These are phyloP conservation scores for Coluber constrictor DNA, from an alignment of 2,797 vertebrate species.

Conservation along the genomic window DNA sequence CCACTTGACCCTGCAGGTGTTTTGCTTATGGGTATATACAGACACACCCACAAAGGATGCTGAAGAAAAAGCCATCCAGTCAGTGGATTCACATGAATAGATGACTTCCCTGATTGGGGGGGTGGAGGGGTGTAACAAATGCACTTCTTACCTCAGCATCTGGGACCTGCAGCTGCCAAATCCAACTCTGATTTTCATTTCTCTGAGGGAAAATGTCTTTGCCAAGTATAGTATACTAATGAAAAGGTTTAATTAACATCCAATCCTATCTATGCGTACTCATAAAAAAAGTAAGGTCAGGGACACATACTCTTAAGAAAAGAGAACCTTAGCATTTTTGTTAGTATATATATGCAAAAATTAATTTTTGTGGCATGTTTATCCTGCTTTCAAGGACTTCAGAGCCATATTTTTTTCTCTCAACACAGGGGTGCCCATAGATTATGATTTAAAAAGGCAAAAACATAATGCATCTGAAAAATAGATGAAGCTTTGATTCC, in stretches of 20 bases:
- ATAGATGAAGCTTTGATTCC: background rate
- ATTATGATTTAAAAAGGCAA: background rate
- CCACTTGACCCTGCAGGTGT: slow-evolving; percentile 27
- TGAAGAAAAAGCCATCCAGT: slow-evolving; percentile 6
- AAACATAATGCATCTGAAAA: background rate
- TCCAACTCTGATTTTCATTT: slow-evolving; percentile 33
- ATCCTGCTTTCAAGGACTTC: background rate
- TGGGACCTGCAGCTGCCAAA: slow-evolving; percentile 49
- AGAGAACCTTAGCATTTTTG: background rate
- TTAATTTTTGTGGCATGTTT: background rate
- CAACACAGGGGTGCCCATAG: too few species aligned
- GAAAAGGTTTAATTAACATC: background rate
- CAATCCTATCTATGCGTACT: background rate
- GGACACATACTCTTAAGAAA: background rate
- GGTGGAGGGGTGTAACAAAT: slow-evolving; percentile 26
- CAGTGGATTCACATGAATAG: slow-evolving; percentile 27
- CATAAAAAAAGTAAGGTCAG: background rate
- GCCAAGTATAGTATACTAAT: slow-evolving; percentile 6
- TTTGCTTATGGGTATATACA: slow-evolving; percentile 20
- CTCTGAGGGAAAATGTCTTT: slow-evolving; percentile 40
- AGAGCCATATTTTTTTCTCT: background rate
- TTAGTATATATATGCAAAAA: background rate
- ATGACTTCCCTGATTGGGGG: slow-evolving; percentile 5
- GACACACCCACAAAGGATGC: slow-evolving; percentile 27
- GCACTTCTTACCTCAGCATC: slow-evolving; percentile 41